These are phyloP conservation scores for Zoanthus solanderi DNA, from an alignment of 92 coral and sea anemone species.

Conservation along the genomic window DNA sequence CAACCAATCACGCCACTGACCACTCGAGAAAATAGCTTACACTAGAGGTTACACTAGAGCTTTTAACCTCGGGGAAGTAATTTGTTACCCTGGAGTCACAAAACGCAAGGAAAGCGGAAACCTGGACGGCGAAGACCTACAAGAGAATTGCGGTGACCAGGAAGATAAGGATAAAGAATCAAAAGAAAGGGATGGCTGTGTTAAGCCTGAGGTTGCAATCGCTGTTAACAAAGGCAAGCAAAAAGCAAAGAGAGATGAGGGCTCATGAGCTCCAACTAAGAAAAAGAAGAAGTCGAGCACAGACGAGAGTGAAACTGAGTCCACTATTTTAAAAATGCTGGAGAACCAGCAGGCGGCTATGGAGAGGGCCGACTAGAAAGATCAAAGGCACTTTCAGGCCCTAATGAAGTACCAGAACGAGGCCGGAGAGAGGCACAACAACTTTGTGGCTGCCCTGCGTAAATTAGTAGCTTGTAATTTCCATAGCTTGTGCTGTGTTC, in stretches of 20 bases:
- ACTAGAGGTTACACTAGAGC: too few species aligned
- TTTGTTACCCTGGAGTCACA: neutral
- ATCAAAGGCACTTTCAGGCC: neutral
- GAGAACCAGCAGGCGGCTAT: neutral
- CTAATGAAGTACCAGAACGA: neutral
- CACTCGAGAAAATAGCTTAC: too few species aligned
- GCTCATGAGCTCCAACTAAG: constrained; percentile 37
- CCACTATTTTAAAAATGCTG: neutral
- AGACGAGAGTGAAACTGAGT: neutral
- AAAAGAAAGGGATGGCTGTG: constrained; percentile 17
- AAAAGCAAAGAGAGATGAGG: constrained; percentile 22
- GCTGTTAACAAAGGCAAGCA: constrained; percentile 33
- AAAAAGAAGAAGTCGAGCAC: neutral
- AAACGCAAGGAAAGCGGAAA: constrained; percentile 5
- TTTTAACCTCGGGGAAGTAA: neutral
- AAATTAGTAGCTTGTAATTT: too few species aligned
- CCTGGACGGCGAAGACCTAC: constrained; percentile 30
- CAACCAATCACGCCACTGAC: too few species aligned
- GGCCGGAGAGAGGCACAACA: neutral
- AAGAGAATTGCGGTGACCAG: neutral
- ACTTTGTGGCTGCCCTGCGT: neutral
- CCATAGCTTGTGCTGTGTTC: too few species aligned
- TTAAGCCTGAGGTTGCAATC: constrained; percentile 2
- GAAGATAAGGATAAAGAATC: constrained; percentile 25
- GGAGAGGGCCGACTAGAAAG: neutral